Percentiles rank a stretch among this genome's conserved stretches.
Evolutionary conservation across 2,888 invertebrate species (phyloP).

Genomic region (Geotrupes spiniger): DNA sequence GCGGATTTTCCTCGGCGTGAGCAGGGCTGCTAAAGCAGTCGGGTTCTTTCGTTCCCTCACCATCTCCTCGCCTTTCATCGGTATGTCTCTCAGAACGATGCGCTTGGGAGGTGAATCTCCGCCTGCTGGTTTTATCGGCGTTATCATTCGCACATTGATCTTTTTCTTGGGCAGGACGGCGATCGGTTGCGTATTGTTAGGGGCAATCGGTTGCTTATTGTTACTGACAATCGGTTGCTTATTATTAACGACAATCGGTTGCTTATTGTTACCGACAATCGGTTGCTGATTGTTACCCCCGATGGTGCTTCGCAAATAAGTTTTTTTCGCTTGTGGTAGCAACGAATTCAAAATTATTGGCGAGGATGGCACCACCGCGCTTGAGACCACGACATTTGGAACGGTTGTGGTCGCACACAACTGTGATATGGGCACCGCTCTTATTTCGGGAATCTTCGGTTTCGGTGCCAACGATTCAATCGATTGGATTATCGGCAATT

Average conservation of each 20-base stretch:
- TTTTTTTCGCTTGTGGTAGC: background rate
- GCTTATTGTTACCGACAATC: background rate
- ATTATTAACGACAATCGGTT: background rate
- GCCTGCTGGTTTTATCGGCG: background rate
- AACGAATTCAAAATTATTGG: conserved; percentile 1
- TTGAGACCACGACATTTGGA: background rate
- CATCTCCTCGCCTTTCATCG: conserved; percentile 16
- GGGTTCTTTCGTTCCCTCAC: conserved; percentile 28
- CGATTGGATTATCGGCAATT: conserved; percentile 3
- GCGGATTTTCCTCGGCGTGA: conserved; percentile 43
- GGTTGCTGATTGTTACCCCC: background rate
- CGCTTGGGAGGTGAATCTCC: background rate
- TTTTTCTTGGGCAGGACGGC: background rate
- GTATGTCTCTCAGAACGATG: conserved; percentile 14
- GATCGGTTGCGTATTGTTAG: background rate
- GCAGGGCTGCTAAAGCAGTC: conserved; percentile 41
- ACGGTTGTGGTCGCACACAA: background rate
- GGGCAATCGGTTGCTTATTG: background rate
- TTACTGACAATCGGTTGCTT: background rate
- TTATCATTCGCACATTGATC: no score
- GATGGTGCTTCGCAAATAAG: background rate
- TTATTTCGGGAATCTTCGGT: conserved; percentile 6
- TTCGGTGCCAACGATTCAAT: conserved; percentile 12
- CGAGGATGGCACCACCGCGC: background rate
- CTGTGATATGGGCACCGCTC: conserved; percentile 9